These are phyloP conservation scores for Sitobion miscanthi DNA, from an alignment of 1,140 invertebrate species.

Conservation along the genomic window DNA sequence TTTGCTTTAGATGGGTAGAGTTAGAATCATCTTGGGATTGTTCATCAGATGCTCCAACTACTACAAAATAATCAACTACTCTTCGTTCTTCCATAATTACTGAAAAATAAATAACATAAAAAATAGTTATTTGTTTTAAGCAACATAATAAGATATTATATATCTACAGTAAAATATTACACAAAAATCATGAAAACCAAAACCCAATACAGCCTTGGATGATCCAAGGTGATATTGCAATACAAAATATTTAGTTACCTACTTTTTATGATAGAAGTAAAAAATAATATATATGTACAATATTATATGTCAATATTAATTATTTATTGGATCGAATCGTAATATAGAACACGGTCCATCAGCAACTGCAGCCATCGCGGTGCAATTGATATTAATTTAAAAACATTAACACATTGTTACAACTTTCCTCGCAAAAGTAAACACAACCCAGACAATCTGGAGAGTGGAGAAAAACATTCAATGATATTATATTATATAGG, in stretches of 20 bases:
- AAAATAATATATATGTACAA: conserved; percentile 8
- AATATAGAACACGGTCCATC: neutral
- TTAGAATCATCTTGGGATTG: conserved; percentile 81
- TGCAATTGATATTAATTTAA: conserved; percentile 49
- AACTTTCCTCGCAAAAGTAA: conserved; percentile 39
- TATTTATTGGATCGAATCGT: neutral
- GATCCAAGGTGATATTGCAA: conserved; percentile 49
- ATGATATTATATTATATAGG: neutral
- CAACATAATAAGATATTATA: neutral
- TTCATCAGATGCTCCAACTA: conserved; percentile 88
- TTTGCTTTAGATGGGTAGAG: conserved; percentile 77
- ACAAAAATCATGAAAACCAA: conserved; percentile 14
- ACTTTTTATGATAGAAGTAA: neutral
- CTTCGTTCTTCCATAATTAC: conserved; percentile 78
- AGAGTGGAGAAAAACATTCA: neutral
- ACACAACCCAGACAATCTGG: conserved; percentile 10
- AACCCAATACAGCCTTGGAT: conserved; percentile 32
- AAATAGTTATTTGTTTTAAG: neutral
- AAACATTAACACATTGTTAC: conserved; percentile 30
- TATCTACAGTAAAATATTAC: neutral
- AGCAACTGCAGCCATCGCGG: conserved; percentile 30
- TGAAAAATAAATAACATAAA: conserved; percentile 18
- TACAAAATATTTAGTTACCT: conserved; percentile 43
- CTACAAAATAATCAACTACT: conserved; percentile 95
- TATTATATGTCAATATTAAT: conserved; percentile 30